These are phyloP conservation scores for Trilocha varians DNA, from an alignment of 2,888 invertebrate species.

Conservation along the genomic window DNA sequence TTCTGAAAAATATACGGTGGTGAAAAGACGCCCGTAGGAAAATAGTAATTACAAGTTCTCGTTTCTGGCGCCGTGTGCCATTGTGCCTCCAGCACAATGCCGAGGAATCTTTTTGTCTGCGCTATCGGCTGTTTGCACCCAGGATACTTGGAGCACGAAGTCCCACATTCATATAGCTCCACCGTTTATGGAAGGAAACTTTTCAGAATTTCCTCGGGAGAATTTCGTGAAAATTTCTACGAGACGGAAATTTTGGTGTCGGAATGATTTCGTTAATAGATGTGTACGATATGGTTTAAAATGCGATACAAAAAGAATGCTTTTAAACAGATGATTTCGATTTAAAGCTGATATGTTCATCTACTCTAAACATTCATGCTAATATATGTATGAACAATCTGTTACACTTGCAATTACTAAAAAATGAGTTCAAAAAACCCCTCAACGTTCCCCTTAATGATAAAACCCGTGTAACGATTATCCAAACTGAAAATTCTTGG, in stretches of 20 bases:
- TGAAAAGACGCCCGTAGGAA: conserved; percentile 63
- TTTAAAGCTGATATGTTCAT: too few relatives aligned
- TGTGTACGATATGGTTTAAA: too few relatives aligned
- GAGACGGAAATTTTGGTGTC: too few relatives aligned
- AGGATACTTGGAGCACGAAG: conserved; percentile 33
- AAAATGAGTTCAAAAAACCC: background rate
- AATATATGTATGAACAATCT: too few relatives aligned
- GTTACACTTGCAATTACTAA: too few relatives aligned
- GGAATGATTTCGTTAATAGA: too few relatives aligned
- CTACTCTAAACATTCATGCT: too few relatives aligned
- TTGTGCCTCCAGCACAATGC: conserved; percentile 62
- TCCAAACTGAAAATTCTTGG: conserved; percentile 25
- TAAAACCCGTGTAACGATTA: conserved; percentile 21
- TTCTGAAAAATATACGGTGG: conserved; percentile 57
- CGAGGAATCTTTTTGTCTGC: conserved; percentile 68
- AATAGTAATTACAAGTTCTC: conserved; percentile 71
- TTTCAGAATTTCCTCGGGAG: too few relatives aligned
- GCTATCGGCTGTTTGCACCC: conserved; percentile 67
- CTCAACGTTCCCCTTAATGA: conserved; percentile 13
- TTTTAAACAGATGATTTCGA: too few relatives aligned
- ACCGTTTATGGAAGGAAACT: background rate
- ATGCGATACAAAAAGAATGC: too few relatives aligned
- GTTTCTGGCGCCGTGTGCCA: conserved; percentile 43
- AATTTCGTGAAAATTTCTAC: background rate
- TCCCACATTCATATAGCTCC: conserved; percentile 40